Evolutionary conservation across 92 coral and sea anemone species (phyloP).

Genomic region (Phenganax subtilis): DNA sequence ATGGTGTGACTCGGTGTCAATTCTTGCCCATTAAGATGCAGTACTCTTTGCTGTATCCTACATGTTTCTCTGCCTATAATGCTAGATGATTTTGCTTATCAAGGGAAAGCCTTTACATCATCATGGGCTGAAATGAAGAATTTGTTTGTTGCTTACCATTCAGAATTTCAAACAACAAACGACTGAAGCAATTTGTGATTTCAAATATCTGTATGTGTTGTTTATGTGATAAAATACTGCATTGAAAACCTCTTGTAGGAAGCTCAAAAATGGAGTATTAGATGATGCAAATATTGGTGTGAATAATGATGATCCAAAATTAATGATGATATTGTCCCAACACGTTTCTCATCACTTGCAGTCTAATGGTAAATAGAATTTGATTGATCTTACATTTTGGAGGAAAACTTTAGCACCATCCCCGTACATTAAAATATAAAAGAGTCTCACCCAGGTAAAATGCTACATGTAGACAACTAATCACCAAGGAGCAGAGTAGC

Average conservation of each 20-base stretch:
- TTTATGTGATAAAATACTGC: background rate
- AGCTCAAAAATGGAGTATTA: constrained; percentile 24
- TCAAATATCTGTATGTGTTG: background rate
- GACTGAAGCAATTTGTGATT: background rate
- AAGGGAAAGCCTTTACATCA: background rate
- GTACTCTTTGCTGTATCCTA: no score
- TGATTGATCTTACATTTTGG: background rate
- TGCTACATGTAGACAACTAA: no score
- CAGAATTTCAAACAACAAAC: background rate
- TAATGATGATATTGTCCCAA: constrained; percentile 23
- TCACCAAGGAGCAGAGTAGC: no score
- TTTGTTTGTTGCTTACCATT: background rate
- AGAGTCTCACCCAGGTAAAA: no score
- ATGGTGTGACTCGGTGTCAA: no score
- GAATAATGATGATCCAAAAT: constrained; percentile 25
- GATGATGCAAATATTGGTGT: constrained; percentile 28
- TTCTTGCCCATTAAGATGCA: no score
- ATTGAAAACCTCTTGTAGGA: background rate
- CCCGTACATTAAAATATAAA: no score
- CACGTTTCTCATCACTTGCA: constrained; percentile 19
- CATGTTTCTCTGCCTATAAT: no score
- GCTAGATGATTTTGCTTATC: background rate
- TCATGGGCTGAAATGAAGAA: background rate
- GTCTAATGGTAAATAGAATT: constrained; percentile 11
- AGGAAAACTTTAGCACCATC: background rate